Base-by-base conservation (phyloP, 2,888 invertebrate species). In the Abrostola tripartita region DNA sequence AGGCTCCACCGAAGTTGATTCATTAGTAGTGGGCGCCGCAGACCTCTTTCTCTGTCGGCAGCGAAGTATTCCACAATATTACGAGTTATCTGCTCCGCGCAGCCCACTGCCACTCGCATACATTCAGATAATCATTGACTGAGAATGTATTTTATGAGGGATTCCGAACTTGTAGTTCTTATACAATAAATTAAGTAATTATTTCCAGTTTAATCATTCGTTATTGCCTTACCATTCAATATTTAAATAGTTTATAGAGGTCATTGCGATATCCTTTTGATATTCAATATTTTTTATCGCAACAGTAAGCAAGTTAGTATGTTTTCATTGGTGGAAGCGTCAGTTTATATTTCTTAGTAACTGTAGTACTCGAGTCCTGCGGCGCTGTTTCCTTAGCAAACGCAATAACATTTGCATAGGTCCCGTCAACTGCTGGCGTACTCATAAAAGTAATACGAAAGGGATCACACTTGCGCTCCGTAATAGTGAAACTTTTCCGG, bases 381-480 rank as follows among this genome's bases (percentile, higher is more conserved):
- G 74, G 81, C 83, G 81, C 79, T 86, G 86, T 88, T 88, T 86
- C 80, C 86, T 85, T 85, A 85, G 85, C 85, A 84, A 86, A 85
- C 86, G 89, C 88, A 88, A 92, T 92, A 91, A 91, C 89, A 92
- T 92, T 92, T 90, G 89, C 92, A 92, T 92, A 92, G 91, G 90
- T 87, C 86, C 83, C 87, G 86, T 88, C 88, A 87, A 88, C 89
- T 87, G 88, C 85, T 88, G 88, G 86, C 84, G 84, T 85, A 84
- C 88, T 88, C 88, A 88, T 90, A 90, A 90, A 91, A 90, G 89
- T 89, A 89, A 87, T 88, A 87, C 83, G 85, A 90, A 90, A 89
- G 88, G 91, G 90, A 90, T 90, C 90, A 87, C 89, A 86, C 87
- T 86, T 81, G 81, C 83, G 85, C 85, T 81, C 81, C 85, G 82